Percentiles rank a stretch among this genome's conserved stretches.
phyloP scores from a whole-genome alignment of 2,797 vertebrate genomes.

The Intellagama lesueurii region DNA sequence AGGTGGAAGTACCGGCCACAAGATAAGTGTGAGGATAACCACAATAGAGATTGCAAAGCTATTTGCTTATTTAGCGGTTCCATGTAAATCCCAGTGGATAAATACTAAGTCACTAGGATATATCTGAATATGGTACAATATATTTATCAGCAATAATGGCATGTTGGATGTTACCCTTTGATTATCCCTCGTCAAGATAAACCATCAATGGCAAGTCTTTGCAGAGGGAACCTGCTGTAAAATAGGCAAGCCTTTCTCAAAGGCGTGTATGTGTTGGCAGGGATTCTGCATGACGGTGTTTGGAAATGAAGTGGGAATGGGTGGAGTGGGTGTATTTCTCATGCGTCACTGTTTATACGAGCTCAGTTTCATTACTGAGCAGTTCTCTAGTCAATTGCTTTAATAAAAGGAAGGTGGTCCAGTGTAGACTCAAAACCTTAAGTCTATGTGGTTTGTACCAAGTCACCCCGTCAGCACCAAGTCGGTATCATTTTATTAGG shows the following conservation, averaged over 20 bases:
- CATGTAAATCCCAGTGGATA: not conserved
- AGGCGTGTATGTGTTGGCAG: conserved; percentile 1
- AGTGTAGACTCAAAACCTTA: not conserved
- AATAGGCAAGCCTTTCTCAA: not conserved
- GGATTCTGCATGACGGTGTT: conserved; percentile 17
- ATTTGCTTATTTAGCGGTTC: not conserved
- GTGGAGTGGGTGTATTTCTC: conserved; percentile 36
- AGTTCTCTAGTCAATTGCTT: conserved; percentile 37
- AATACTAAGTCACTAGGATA: not conserved
- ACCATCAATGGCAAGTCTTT: not conserved
- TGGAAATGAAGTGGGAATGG: not conserved
- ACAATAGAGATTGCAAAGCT: not conserved
- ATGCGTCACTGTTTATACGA: conserved; percentile 41
- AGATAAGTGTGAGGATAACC: not conserved
- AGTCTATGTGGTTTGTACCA: conserved; percentile 3
- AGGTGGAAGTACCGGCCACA: not conserved
- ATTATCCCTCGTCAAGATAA: not conserved
- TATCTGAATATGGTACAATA: no score
- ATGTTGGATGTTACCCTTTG: not conserved
- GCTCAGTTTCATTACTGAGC: conserved; percentile 27
- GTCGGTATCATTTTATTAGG: conserved; percentile 30
- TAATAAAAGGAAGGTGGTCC: conserved; percentile 7
- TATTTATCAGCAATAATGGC: not conserved
- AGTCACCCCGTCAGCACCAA: conserved; percentile 29
- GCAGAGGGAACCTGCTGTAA: not conserved